phyloP scores from a whole-genome alignment of 2,113 vertebrate genomes.

The Enhydra lutris region DNA sequence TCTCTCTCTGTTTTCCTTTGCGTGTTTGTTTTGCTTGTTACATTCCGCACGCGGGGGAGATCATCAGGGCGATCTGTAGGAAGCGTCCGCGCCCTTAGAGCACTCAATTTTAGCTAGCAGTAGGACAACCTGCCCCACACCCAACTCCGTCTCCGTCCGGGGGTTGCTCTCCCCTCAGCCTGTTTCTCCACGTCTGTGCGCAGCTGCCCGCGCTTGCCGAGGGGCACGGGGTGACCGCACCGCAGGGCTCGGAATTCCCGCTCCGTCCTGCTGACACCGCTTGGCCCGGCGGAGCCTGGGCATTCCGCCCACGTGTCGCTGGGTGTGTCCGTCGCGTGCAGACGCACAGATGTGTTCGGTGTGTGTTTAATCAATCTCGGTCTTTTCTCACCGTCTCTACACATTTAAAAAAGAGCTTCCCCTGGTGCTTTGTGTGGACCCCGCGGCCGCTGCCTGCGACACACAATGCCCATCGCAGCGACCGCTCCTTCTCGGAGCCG shows the following conservation, averaged over 20 bases:
- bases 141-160: not conserved
- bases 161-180: not conserved
- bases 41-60: no score
- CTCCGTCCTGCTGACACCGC: not conserved
- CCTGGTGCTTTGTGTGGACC: not conserved
- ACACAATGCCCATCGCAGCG: no score
- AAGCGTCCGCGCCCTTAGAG: fast-evolving
- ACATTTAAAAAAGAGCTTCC: no score
- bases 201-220: not conserved
- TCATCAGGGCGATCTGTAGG: no score
- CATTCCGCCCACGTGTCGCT: not conserved
- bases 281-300: not conserved
- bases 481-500: not conserved
- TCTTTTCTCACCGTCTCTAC: not conserved
- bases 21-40: not conserved
- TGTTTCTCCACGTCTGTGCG: not conserved
- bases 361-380: not conserved
- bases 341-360: not conserved
- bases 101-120: fast-evolving
- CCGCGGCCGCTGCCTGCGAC: fast-evolving
- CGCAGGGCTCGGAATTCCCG: not conserved
- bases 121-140: no score
- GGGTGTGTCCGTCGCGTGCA: no score
- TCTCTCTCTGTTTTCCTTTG: no score
- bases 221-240: no score